phyloP scores from a whole-genome alignment of 2,113 vertebrate genomes.

The Erythrolamprus reginae region DNA sequence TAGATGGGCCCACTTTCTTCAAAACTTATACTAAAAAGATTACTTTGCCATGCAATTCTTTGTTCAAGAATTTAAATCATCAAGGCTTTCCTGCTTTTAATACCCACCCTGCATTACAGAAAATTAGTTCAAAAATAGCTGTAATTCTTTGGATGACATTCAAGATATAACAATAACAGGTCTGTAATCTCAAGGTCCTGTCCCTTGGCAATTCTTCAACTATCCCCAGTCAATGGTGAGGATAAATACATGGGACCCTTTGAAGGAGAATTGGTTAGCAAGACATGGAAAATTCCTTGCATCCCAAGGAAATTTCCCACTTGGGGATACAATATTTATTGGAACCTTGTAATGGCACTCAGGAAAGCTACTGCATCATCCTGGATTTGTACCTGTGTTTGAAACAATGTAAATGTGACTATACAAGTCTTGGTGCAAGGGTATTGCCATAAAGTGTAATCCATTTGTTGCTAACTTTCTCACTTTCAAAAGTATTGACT shows the following conservation, averaged over 20 bases:
- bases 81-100: not conserved
- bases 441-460: not conserved
- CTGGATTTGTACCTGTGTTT: not conserved
- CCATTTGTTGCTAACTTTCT: not conserved
- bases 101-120: not conserved
- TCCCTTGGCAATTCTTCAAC: not conserved
- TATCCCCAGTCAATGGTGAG: not conserved
- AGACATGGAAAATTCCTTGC: not conserved
- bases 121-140: not conserved
- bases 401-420: not conserved
- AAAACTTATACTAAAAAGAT: not conserved
- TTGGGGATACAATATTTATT: not conserved
- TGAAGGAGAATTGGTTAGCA: not conserved
- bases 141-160: not conserved
- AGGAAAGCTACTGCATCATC: not conserved
- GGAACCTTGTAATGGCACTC: not conserved
- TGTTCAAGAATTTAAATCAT: not conserved
- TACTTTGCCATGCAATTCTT: not conserved
- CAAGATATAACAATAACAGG: not conserved
- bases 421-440: not conserved
- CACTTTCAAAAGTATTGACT: not conserved
- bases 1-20: not conserved
- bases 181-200: not conserved
- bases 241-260: not conserved
- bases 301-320: not conserved